phyloP scores from a whole-genome alignment of 2,888 invertebrate species.

The Callimorpha dominula region DNA sequence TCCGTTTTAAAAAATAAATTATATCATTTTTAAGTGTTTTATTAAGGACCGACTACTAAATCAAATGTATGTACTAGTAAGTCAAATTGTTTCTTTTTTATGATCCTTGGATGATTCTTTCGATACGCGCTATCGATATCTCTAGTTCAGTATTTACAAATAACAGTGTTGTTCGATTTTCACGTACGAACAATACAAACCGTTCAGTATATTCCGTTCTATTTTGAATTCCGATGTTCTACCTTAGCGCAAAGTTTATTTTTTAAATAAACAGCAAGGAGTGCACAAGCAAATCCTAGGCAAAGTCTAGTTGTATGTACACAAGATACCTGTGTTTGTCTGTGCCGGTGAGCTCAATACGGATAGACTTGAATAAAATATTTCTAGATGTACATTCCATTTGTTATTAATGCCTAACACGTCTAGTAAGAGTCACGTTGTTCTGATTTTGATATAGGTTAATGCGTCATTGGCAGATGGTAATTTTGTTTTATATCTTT shows the following conservation, averaged over 20 bases:
- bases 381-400: slow-evolving; percentile 23
- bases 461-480: background rate
- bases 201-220: slow-evolving; percentile 11
- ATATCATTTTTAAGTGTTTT: too few relatives aligned
- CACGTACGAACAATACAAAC: background rate
- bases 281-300: slow-evolving; percentile 43
- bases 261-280: slow-evolving; percentile 42
- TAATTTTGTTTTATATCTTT: background rate
- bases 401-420: slow-evolving; percentile 35
- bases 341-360: slow-evolving; percentile 27
- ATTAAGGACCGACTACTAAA: too few relatives aligned
- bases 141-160: background rate
- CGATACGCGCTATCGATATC: too few relatives aligned
- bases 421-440: slow-evolving; percentile 18
- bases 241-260: slow-evolving; percentile 40
- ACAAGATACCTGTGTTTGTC: slow-evolving; percentile 46
- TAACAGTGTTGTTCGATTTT: background rate
- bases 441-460: slow-evolving; percentile 11
- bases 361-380: slow-evolving; percentile 52
- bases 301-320: slow-evolving; percentile 48
- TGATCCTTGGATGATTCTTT: too few relatives aligned
- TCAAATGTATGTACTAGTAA: too few relatives aligned
- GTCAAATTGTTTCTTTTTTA: too few relatives aligned
- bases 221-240: slow-evolving; percentile 23
- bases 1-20: too few relatives aligned